Evolutionary conservation across 2,888 invertebrate genomes (phyloP), one percentile per base, ranked within the genome.

Genomic region (Marronus borbonicus): DNA sequence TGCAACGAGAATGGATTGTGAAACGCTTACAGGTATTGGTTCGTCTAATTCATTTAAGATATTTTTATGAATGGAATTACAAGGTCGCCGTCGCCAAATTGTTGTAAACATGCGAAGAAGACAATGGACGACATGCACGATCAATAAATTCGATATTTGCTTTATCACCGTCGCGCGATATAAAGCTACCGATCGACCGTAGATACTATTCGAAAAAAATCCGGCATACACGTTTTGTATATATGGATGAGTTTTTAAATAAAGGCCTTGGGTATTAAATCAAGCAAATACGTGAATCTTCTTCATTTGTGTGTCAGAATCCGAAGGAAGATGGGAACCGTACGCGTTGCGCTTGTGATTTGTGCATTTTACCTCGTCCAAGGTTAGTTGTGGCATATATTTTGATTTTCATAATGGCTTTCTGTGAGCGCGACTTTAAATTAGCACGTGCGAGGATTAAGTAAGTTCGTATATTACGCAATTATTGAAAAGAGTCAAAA

Each of bases 231-330:
- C 28, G 8, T 55, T 55, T 55, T 55, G 55, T 74, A 74, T 28
- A 44, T 14, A 60, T 49, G 68, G 20, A 60, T 49, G 60, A 44
- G 60, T 60, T 44, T 74, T 74, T 62, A 49, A 58, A 44, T 74
- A 77, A 70, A 75, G 75, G 72, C 65, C 78, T 76, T 78, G 75
- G 78, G 62, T 69, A 76, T 76, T 76, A 69, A 76, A 78, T 78
- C 62, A 31, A 58, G 62, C 58, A 64, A 62, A 75, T 69, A 68
- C 39, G 76, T 60, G 49, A 76, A 69, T 50, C 75, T 75, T 78
- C 78, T 78, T 75, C 78, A 78, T 78, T 78, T 76, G 75, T 75
- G 60, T 75, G 78, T 66, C 66, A 75, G 77, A 74, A 69, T 69
- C 69, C 75, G 70, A 74, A 44, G 60, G 72, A 74, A 74, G 72